Conservation (phyloP, 2,797 vertebrate genomes). For the Calcarius lapponicus region DNA sequence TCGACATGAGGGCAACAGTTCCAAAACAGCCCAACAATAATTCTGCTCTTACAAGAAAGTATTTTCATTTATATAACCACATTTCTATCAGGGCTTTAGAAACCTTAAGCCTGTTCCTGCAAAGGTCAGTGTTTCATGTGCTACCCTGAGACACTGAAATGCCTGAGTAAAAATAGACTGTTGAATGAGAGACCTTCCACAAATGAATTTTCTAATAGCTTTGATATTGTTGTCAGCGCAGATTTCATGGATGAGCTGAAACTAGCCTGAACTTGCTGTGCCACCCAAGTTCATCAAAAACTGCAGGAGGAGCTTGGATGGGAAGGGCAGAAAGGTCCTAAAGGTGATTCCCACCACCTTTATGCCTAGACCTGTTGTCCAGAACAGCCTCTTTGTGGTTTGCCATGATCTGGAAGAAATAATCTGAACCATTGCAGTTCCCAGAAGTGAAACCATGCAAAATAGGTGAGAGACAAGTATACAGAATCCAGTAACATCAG, state of each 20-base stretch:
- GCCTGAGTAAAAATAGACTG: constrained; percentile 23
- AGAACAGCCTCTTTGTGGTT: constrained; percentile 44
- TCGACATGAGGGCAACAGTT: background rate
- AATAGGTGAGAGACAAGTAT: constrained; percentile 5
- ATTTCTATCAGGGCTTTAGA: background rate
- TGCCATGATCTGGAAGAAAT: constrained; percentile 60
- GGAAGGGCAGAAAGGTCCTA: background rate
- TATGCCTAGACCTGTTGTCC: constrained; percentile 8
- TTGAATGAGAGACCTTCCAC: constrained; percentile 6
- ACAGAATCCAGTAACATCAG: background rate
- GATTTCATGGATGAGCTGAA: constrained; percentile 59
- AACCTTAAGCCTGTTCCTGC: background rate
- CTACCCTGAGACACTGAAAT: background rate
- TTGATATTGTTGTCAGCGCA: constrained; percentile 48
- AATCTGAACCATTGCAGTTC: background rate
- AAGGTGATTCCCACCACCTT: constrained; percentile 5
- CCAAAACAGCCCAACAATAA: background rate
- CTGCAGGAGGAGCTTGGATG: background rate
- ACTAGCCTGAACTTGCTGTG: constrained; percentile 48
- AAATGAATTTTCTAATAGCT: constrained; percentile 31
- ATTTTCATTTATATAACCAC: background rate
- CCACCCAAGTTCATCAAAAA: constrained; percentile 43
- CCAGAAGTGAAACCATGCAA: constrained; percentile 10
- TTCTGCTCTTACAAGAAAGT: background rate
- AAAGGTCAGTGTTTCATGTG: background rate